These are phyloP conservation scores for Melanogrammus aeglefinus DNA, from an alignment of 2,797 vertebrate species.

Conservation along the genomic window DNA sequence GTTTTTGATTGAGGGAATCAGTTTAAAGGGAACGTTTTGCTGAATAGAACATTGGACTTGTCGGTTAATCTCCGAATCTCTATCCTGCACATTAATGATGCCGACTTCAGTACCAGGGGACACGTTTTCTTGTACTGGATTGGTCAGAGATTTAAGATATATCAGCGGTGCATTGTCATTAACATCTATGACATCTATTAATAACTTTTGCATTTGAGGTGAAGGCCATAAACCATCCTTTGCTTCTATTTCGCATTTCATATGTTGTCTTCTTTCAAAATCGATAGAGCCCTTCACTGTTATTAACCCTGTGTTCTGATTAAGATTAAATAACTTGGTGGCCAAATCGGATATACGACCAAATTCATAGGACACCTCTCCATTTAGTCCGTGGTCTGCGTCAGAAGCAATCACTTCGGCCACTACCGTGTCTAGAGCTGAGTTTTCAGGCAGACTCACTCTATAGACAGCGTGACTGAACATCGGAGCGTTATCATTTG, in stretches of 20 bases:
- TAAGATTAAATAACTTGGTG: conserved; percentile 31
- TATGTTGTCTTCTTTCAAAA: conserved; percentile 35
- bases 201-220: conserved; percentile 9
- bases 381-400: conserved; percentile 60
- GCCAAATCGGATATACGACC: conserved; percentile 31
- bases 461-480: conserved; percentile 58
- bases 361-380: conserved; percentile 57
- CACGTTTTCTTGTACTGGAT: conserved; percentile 24
- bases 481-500: conserved; percentile 66
- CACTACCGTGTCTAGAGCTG: conserved; percentile 38
- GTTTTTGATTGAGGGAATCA: conserved; percentile 59
- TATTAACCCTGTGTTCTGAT: conserved; percentile 39
- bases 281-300: conserved; percentile 39
- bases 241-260: conserved; percentile 20
- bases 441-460: conserved; percentile 52
- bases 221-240: conserved; percentile 33
- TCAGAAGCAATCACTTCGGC: conserved; percentile 57
- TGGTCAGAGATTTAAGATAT: conserved; percentile 15
- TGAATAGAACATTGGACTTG: conserved; percentile 27
- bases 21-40: conserved; percentile 52
- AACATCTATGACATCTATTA: conserved; percentile 15
- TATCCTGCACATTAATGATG: conserved; percentile 42
- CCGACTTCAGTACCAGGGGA: conserved; percentile 27
- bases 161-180: conserved; percentile 28
- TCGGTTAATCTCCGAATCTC: conserved; percentile 33